Evolutionary conservation across 2,113 vertebrate species (phyloP), one percentile per base, ranked within the genome.

Genomic region (Cyanistes caeruleus): DNA sequence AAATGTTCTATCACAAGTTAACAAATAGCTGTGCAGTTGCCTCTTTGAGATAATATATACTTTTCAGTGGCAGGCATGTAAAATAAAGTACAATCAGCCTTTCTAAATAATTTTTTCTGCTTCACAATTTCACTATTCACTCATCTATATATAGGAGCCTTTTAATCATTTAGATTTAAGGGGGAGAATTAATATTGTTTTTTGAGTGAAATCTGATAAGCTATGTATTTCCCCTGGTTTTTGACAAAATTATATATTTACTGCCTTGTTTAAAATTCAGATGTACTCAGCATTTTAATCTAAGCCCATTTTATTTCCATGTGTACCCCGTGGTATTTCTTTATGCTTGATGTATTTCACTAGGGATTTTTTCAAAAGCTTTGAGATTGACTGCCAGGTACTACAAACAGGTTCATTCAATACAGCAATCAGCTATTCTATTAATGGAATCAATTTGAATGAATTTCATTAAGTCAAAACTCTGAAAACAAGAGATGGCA

Each of bases 391-490:
- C 95, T 96, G 80, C 77, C 68, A 93, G 89, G 89, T 96, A 92
- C 44, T 92, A 87, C 85, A 94, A 90, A 89, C 90, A 93, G 68
- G 68, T 94, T 97, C 76, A 87, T 96, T 92, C 88, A 93, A 35
- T 56, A 33, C 49, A n/a, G 90, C 88, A 96, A 93, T 96, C 93
- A 97, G 52, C 73, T 93, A 11, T 90, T 94, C 86, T 93, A 69
- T 87, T 96, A 94, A 86, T 90, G 73, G 95, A 89, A 96, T 93
- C 72, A 78, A 91, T 93, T 83, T 90, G 93, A 96, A 96, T 95
- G 88, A 70, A 93, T 94, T 59, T 59, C 48, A 64, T 89, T 81
- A 90, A 92, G 72, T 93, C 28, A 68, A 73, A 84, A 33, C 64
- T 77, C 35, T 90, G 81, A 94, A 92, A 93, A 43, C 72, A 93